Percentiles rank a stretch among this genome's conserved stretches.
These are phyloP conservation scores for Rhagoletis pomonella DNA, from an alignment of 1,140 invertebrate genomes.

Conservation along the genomic window DNA sequence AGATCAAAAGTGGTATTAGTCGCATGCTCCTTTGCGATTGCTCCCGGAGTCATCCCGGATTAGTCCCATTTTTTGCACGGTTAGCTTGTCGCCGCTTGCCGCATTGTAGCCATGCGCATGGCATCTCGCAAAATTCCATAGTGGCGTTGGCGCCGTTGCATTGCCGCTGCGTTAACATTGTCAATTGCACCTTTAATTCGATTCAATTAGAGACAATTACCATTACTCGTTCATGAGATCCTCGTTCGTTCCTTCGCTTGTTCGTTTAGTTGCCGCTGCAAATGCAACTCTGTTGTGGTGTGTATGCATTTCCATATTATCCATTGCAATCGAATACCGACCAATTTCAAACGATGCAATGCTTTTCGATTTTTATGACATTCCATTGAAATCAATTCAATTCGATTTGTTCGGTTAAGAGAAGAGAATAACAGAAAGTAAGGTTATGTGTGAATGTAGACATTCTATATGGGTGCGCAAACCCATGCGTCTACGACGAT, in stretches of 20 bases:
- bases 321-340: conserved; percentile 5
- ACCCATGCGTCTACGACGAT: background rate
- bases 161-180: conserved; percentile 57
- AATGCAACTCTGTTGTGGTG: conserved; percentile 14
- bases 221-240: conserved; percentile 54
- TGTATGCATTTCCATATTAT: conserved; percentile 12
- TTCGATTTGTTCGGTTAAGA: conserved; percentile 29
- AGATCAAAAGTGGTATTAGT: too few relatives aligned
- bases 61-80: too few relatives aligned
- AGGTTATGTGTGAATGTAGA: background rate
- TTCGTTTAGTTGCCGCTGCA: background rate
- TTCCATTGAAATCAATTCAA: conserved; percentile 50
- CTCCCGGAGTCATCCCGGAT: too few relatives aligned
- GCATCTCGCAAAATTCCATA: background rate
- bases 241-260: background rate
- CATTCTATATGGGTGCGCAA: too few relatives aligned
- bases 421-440: background rate
- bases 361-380: conserved; percentile 44
- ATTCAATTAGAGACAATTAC: conserved; percentile 74
- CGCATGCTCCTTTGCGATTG: too few relatives aligned
- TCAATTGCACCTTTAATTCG: conserved; percentile 67
- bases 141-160: conserved; percentile 3
- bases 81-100: background rate
- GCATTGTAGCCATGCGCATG: background rate
- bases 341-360: conserved; percentile 25